Evolutionary conservation across 2,797 vertebrate genomes (phyloP), one percentile per base, ranked within the genome.

Genomic region (Pygocentrus nattereri): DNA sequence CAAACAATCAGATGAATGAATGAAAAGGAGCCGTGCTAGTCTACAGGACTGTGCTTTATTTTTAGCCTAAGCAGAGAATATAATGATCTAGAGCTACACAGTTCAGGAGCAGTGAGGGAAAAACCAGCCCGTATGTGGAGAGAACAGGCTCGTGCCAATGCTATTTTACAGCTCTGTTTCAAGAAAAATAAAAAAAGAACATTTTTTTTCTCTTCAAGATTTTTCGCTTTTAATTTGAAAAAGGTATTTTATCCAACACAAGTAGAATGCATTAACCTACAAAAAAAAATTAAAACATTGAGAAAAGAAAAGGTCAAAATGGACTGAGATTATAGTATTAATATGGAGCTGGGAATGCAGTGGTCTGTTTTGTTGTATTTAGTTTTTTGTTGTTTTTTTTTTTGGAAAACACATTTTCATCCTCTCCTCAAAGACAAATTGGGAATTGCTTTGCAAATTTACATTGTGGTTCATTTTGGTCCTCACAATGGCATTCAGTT

Each of bases 21-120:
- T 47, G 88, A 90, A 84, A 91, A 70, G 62, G 84, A 89, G 87
- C 71, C 88, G 82, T 85, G 83, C 84, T 92, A 87, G 94, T 94
- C 94, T 95, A 95, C 94, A 94, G 93, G 94, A 95, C 93, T 95
- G 95, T 95, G 94, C 94, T 96, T 96, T 96, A 96, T 96, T 96
- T 83, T 95, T 94, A 94, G 92, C 94, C 93, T 94, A 95, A 95
- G 94, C 94, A 95, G 94, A 95, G 94, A 95, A 94, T 96, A 96
- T 94, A 95, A 94, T 94, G 92, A 92, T 95, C 94, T 95, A 95
- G 94, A 95, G 94, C 95, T 95, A 95, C 94, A 95, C 93, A 93
- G 93, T 95, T 95, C 91, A 94, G 93, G 93, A 95, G 93, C 94
- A 94, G 93, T 94, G 94, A 91, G 93, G 92, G 77, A 88, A 91